phyloP scores from a whole-genome alignment of 2,888 invertebrate species.

The Drosophila greeni region DNA sequence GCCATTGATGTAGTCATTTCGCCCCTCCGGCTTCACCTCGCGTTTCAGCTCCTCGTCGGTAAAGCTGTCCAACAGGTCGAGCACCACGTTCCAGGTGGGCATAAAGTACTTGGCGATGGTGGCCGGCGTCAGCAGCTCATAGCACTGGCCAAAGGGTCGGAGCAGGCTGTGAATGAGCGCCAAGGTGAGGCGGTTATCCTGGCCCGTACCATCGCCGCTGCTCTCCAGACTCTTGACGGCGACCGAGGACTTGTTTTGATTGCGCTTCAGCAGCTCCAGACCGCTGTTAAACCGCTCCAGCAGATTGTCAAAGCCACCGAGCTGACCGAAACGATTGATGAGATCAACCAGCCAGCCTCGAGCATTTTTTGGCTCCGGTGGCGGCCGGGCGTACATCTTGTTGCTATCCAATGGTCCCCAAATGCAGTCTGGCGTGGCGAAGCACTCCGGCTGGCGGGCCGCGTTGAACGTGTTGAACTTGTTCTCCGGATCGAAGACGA shows the following conservation, averaged over 20 bases:
- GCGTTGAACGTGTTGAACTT: constrained; percentile 84
- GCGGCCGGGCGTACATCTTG: constrained; percentile 81
- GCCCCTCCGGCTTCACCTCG: constrained; percentile 95
- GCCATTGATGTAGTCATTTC: constrained; percentile 96
- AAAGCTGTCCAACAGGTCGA: constrained; percentile 92
- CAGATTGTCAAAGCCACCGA: constrained; percentile 92
- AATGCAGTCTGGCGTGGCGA: constrained; percentile 72
- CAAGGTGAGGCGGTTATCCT: constrained; percentile 82
- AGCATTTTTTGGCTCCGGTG: constrained; percentile 89
- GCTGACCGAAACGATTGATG: constrained; percentile 94
- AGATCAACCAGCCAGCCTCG: constrained; percentile 98
- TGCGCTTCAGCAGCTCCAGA: constrained; percentile 81
- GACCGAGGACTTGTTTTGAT: constrained; percentile 74
- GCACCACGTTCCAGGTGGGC: constrained; percentile 95
- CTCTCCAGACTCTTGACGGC: constrained; percentile 32
- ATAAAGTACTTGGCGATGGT: constrained; percentile 95
- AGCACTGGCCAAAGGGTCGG: constrained; percentile 94
- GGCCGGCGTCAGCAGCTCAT: constrained; percentile 92
- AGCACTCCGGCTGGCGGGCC: constrained; percentile 77
- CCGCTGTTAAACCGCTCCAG: constrained; percentile 90
- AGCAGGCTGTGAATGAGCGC: constrained; percentile 89
- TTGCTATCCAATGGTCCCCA: constrained; percentile 85
- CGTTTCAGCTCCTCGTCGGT: constrained; percentile 97
- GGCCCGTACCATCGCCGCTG: constrained; percentile 48
- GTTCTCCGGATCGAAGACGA: constrained; percentile 96